A percentile compares a stretch with the other conserved stretches of the same genome.
phyloP scores from a whole-genome alignment of 2,888 invertebrate genomes.

The Iselma pallidipennis region DNA sequence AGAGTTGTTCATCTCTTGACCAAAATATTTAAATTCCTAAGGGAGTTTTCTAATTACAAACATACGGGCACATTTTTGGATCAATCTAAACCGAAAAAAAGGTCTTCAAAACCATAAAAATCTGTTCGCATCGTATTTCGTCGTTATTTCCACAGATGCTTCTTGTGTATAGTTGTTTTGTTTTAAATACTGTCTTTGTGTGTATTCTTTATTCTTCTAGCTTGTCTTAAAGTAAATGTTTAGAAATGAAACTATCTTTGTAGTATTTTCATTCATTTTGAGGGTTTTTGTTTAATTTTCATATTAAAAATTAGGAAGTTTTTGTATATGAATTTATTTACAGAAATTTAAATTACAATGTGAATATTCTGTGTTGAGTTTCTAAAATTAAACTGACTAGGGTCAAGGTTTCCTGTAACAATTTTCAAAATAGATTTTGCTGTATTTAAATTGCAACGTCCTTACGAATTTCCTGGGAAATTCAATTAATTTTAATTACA shows the following conservation, averaged over 20 bases:
- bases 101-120: not conserved
- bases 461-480: not conserved
- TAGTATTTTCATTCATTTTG: not conserved
- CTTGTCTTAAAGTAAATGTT: not conserved
- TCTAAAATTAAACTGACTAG: not conserved
- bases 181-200: constrained; percentile 2
- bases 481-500: not conserved
- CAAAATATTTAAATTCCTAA: no score
- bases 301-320: no score
- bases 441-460: no score
- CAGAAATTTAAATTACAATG: no score
- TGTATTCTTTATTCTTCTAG: not conserved
- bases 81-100: not conserved
- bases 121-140: constrained; percentile 4
- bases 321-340: no score
- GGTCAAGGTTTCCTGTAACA: not conserved
- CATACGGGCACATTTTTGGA: not conserved
- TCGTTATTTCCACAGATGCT: constrained; percentile 8
- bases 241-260: not conserved
- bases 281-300: not conserved
- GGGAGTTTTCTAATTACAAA: no score
- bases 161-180: constrained; percentile 2
- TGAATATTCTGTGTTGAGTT: not conserved
- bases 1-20: no score
- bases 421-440: not conserved